A percentile compares a stretch with the other conserved stretches of the same genome.
Conservation (phyloP, 1,140 invertebrate species). For the Rhopalosiphum padi region DNA sequence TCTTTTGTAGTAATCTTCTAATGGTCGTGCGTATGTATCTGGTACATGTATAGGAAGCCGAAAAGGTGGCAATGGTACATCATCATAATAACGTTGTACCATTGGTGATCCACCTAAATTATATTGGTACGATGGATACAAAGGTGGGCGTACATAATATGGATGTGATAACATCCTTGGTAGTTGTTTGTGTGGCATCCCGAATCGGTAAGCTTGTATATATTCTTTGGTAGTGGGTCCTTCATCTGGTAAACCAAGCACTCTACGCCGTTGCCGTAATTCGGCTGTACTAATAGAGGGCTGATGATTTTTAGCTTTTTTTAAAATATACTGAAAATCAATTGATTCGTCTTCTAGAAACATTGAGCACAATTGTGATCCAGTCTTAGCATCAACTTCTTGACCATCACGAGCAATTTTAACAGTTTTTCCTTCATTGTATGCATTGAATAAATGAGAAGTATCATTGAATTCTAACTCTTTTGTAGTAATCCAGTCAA, state of each 20-base stretch:
- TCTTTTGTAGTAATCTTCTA: constrained; percentile 44
- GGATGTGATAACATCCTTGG: constrained; percentile 47
- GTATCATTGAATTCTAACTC: constrained; percentile 93
- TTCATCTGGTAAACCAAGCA: constrained; percentile 38
- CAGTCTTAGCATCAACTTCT: constrained; percentile 95
- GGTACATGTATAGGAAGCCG: constrained; percentile 32
- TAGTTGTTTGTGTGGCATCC: constrained; percentile 45
- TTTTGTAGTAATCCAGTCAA: constrained; percentile 96
- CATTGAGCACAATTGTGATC: constrained; percentile 90
- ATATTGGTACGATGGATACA: constrained; percentile 47
- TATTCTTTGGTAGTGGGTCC: constrained; percentile 20
- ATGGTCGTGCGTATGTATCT: constrained; percentile 10
- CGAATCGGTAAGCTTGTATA: constrained; percentile 38
- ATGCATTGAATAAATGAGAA: constrained; percentile 93
- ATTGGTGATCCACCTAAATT: constrained; percentile 38
- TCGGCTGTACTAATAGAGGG: constrained; percentile 43
- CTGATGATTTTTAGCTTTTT: constrained; percentile 83
- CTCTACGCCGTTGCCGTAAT: constrained; percentile 42
- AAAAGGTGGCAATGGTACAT: constrained; percentile 30
- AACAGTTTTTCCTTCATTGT: constrained; percentile 98
- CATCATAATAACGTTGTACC: constrained; percentile 56
- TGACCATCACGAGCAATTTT: constrained; percentile 99
- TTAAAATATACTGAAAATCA: constrained; percentile 87
- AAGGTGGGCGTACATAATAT: constrained; percentile 49
- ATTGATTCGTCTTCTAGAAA: constrained; percentile 94